Percentiles rank a stretch among this genome's conserved stretches.
These are phyloP conservation scores for Elegia similella DNA, from an alignment of 2,888 invertebrate genomes.

Conservation along the genomic window DNA sequence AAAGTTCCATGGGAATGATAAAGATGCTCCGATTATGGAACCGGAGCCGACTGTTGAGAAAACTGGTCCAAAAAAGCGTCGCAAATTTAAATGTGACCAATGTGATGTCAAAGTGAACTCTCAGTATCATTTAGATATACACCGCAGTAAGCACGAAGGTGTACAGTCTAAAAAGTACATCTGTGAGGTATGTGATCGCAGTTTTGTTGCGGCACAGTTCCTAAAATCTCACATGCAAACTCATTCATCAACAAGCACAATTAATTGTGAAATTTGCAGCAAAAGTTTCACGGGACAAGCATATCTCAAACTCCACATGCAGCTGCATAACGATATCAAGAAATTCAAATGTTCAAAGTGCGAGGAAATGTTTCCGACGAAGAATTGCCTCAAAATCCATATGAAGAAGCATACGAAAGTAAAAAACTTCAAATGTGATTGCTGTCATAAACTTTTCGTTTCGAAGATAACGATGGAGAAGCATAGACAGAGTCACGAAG, in stretches of 20 bases:
- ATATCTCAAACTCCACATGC: conserved; percentile 73
- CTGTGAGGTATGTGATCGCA: conserved; percentile 72
- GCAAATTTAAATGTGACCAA: conserved; percentile 72
- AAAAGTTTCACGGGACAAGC: conserved; percentile 75
- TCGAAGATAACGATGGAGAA: conserved; percentile 77
- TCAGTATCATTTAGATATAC: conserved; percentile 73
- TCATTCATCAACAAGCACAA: conserved; percentile 66
- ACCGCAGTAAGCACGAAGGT: conserved; percentile 73
- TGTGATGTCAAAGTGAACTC: conserved; percentile 76
- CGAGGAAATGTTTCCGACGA: conserved; percentile 74
- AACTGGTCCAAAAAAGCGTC: conserved; percentile 64
- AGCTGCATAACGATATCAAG: conserved; percentile 72
- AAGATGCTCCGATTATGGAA: conserved; percentile 59
- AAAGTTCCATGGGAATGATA: conserved; percentile 73
- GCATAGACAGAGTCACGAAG: conserved; percentile 68
- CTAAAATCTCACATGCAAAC: conserved; percentile 76
- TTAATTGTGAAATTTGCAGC: conserved; percentile 71
- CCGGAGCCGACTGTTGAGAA: conserved; percentile 52
- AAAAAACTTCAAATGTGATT: conserved; percentile 75
- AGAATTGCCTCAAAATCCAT: conserved; percentile 72
- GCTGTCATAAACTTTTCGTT: conserved; percentile 69
- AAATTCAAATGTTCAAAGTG: conserved; percentile 76
- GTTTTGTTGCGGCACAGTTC: conserved; percentile 74
- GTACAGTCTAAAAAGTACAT: conserved; percentile 64
- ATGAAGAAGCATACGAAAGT: conserved; percentile 78